Base-by-base conservation (phyloP, 2,888 invertebrate species). In the Pegoplata infirma region DNA sequence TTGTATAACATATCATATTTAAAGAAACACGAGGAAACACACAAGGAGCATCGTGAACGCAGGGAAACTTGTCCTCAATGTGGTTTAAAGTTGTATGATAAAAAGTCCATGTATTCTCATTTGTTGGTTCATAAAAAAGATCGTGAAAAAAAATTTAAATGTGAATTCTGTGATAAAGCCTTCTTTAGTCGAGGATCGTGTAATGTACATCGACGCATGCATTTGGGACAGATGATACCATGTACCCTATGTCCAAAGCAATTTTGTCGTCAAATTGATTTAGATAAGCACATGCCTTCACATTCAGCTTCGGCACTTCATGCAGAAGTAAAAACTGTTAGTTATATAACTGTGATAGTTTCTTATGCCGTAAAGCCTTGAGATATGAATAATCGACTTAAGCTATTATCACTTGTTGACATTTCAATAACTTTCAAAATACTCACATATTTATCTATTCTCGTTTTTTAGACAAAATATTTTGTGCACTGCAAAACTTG, bases 131-230 rank as follows among this genome's bases (percentile, higher is more conserved):
- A 80, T 14, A 59, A 76, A 44, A 47, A 76, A 55, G 69, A 80
- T 55, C 76, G 80, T 0, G 73, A 73, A 49, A 80, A 80, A 5
- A 28, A 8, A 16, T 72, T 73, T 23, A 76, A 76, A 40, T 80
- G 80, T 61, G 80, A 80, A n/a, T 76, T 66, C 32, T 80, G 80
- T 44, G 59, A 73, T n/a, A 80, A 80, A 19, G 40, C 76, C 0
- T 80, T 73, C n/a, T 80, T 66, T 47, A n/a, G 69, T 5, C 67
- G 73, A 3, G 73, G 80, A 2, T 58, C 40, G 5, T 67, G 71
- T 5, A 80, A 69, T 49, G 44, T 80, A 21, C 80, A 80, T 23
- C 51, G 76, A 0, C 58, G 80, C 7, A 66, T 80, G 36, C 80
- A 80, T 55, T 73, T 76, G 59, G 80, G 80, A 0, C 76, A 76